Evolutionary conservation across 2,113 vertebrate genomes (phyloP).

Genomic region (Cettia cetti): DNA sequence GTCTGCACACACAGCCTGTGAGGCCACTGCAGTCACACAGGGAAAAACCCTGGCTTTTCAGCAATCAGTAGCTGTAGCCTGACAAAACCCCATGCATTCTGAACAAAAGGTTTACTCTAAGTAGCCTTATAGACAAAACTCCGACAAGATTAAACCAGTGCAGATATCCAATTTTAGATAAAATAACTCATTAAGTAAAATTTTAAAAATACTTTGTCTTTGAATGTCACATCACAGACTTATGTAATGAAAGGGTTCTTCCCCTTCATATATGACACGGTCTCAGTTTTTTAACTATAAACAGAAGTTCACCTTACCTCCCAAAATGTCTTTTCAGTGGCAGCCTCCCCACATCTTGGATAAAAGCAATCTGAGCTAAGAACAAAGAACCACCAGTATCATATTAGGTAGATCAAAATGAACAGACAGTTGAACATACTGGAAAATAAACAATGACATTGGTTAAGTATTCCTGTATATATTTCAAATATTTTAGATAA

Average conservation of each 20-base stretch:
- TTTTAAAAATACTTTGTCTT: background rate
- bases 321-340: conserved; percentile 77
- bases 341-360: conserved; percentile 90
- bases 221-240: background rate
- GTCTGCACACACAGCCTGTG: background rate
- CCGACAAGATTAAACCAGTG: background rate
- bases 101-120: background rate
- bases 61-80: background rate
- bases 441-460: background rate
- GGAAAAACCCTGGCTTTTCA: background rate
- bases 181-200: background rate
- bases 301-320: conserved; percentile 78
- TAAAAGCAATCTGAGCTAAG: conserved; percentile 91
- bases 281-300: background rate
- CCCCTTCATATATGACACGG: background rate
- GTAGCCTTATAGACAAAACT: background rate
- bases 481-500: background rate
- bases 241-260: background rate
- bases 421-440: background rate
- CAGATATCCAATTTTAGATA: background rate
- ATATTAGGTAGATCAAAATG: background rate
- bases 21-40: background rate
- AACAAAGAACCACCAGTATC: conserved; percentile 7
- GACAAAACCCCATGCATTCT: background rate
- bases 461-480: background rate